A percentile compares a stretch with the other conserved stretches of the same genome.
Evolutionary conservation across 2,888 invertebrate species (phyloP).

Genomic region (Atrina japonica): DNA sequence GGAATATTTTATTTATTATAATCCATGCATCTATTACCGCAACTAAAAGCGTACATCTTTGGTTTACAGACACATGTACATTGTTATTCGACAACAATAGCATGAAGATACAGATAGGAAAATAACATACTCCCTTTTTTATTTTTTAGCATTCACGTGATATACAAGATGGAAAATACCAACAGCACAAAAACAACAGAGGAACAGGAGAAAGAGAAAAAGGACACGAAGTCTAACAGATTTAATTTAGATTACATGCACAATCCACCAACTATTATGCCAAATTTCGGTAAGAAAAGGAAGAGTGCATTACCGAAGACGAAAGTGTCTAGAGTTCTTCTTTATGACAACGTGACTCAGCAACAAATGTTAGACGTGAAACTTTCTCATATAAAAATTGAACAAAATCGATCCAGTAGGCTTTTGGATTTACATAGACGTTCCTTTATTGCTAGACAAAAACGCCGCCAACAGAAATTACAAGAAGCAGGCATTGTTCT

Average conservation of each 20-base stretch:
- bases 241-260: conserved; percentile 62
- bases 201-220: not conserved
- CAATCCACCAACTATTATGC: conserved; percentile 69
- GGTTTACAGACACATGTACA: too few relatives aligned
- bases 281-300: conserved; percentile 70
- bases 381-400: conserved; percentile 63
- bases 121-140: too few relatives aligned
- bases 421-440: conserved; percentile 64
- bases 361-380: conserved; percentile 73
- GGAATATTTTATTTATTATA: too few relatives aligned
- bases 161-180: too few relatives aligned
- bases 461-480: conserved; percentile 40
- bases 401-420: conserved; percentile 56
- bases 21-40: too few relatives aligned
- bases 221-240: conserved; percentile 9
- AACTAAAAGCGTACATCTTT: too few relatives aligned
- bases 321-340: conserved; percentile 68
- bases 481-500: conserved; percentile 20
- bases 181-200: too few relatives aligned
- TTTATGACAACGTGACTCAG: conserved; percentile 75
- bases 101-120: too few relatives aligned
- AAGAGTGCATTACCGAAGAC: conserved; percentile 66
- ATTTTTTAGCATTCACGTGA: too few relatives aligned
- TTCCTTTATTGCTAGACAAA: conserved; percentile 55
- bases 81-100: too few relatives aligned